Evolutionary conservation across 2,888 invertebrate genomes (phyloP).

Genomic region (Thumatha senex): DNA sequence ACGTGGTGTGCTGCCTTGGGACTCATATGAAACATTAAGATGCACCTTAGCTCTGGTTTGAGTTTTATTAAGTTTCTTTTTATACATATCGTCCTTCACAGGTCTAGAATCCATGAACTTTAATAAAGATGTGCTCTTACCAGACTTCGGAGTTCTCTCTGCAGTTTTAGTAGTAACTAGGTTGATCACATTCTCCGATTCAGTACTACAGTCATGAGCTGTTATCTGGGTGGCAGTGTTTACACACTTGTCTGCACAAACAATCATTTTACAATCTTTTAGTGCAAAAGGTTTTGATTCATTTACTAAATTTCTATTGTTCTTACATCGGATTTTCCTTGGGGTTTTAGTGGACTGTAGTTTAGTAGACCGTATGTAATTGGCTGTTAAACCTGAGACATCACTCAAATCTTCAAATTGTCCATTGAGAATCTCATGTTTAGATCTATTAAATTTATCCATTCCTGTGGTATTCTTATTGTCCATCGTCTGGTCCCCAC

Average conservation of each 20-base stretch:
- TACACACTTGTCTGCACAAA: slow-evolving; percentile 62
- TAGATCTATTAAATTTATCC: slow-evolving; percentile 30
- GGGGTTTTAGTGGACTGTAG: slow-evolving; percentile 60
- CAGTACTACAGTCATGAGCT: slow-evolving; percentile 61
- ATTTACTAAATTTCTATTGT: slow-evolving; percentile 55
- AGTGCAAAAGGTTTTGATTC: slow-evolving; percentile 45
- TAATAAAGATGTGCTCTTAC: slow-evolving; percentile 60
- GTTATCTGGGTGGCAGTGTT: slow-evolving; percentile 48
- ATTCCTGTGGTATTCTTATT: slow-evolving; percentile 36
- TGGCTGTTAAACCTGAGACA: slow-evolving; percentile 77
- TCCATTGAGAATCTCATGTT: slow-evolving; percentile 48
- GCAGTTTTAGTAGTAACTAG: slow-evolving; percentile 55
- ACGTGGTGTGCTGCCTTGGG: slow-evolving; percentile 56
- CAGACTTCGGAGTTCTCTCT: slow-evolving; percentile 46
- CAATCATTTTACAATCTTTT: slow-evolving; percentile 49
- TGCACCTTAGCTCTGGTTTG: slow-evolving; percentile 35
- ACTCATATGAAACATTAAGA: slow-evolving; percentile 59
- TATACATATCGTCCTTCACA: slow-evolving; percentile 20
- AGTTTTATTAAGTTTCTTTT: slow-evolving; percentile 14
- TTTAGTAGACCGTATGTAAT: slow-evolving; percentile 77
- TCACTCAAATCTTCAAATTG: slow-evolving; percentile 75
- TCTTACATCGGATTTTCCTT: slow-evolving; percentile 58
- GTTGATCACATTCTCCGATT: slow-evolving; percentile 68
- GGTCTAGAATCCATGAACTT: slow-evolving; percentile 60
- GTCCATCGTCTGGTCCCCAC: slow-evolving; percentile 39